phyloP scores from a whole-genome alignment of 2,888 invertebrate species.

The Hyppa rectilinea region DNA sequence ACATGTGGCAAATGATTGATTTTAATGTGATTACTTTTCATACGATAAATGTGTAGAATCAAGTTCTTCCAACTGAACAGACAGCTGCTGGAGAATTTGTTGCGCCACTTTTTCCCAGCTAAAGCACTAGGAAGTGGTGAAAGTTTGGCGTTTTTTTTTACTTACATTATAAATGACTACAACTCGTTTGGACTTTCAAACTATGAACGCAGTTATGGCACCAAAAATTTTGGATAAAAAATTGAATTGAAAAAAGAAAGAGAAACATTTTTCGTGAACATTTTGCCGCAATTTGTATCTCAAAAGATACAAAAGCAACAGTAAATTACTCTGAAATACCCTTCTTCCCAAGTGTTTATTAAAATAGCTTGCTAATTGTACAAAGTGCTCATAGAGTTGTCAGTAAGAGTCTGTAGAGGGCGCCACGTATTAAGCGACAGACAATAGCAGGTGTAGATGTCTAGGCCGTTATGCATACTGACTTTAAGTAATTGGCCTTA shows the following conservation, averaged over 20 bases:
- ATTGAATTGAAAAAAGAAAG: neutral
- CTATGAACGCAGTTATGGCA: neutral
- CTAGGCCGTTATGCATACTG: constrained; percentile 79
- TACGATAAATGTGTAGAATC: too few species aligned
- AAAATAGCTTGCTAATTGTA: constrained; percentile 77
- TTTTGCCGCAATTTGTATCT: neutral
- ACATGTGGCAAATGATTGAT: too few species aligned
- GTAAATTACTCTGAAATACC: constrained; percentile 33
- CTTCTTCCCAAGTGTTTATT: constrained; percentile 46
- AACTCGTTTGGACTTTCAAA: too few species aligned
- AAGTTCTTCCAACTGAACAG: too few species aligned
- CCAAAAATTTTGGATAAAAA: neutral
- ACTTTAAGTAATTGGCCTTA: constrained; percentile 89
- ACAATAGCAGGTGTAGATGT: constrained; percentile 86
- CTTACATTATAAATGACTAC: too few species aligned
- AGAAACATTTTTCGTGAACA: neutral
- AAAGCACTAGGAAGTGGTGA: too few species aligned
- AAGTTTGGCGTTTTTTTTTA: too few species aligned
- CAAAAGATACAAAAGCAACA: constrained; percentile 28
- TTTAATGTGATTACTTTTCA: too few species aligned
- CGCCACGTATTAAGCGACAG: constrained; percentile 81
- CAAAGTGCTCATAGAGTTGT: constrained; percentile 67
- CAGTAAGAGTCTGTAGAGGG: constrained; percentile 67
- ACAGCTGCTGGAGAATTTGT: too few species aligned
- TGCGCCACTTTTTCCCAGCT: too few species aligned